Evolutionary conservation across 2,888 invertebrate species (phyloP).

Genomic region (Nineta flava): DNA sequence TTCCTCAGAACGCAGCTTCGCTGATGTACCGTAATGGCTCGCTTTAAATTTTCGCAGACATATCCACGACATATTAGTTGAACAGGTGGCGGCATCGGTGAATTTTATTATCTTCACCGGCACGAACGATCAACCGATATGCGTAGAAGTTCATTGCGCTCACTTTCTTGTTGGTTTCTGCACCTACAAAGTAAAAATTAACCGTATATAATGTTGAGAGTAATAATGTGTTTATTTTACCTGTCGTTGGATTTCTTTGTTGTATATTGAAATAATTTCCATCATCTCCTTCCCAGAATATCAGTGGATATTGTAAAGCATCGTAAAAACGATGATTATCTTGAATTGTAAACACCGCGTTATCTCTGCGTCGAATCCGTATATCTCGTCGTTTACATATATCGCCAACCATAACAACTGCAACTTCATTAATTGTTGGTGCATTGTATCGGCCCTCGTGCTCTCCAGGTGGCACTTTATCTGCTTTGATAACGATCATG

Average conservation of each 20-base stretch:
- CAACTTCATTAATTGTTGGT: conserved; percentile 18
- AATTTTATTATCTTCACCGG: conserved; percentile 13
- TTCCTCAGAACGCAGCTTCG: conserved; percentile 16
- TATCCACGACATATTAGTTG: conserved; percentile 21
- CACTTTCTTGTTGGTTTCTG: conserved; percentile 13
- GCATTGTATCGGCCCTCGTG: conserved; percentile 22
- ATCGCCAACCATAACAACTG: conserved; percentile 17
- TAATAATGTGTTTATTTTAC: conserved; percentile 9
- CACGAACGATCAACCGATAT: conserved; percentile 15
- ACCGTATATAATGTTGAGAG: conserved; percentile 3
- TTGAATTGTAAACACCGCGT: conserved; percentile 14
- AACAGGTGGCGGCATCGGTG: conserved; percentile 16
- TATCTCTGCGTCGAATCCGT: conserved; percentile 15
- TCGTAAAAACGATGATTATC: conserved; percentile 17
- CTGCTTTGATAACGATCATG: conserved; percentile 17
- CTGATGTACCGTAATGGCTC: conserved; percentile 18
- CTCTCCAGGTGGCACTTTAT: conserved; percentile 19
- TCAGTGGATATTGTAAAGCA: conserved; percentile 17
- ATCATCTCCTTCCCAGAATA: conserved; percentile 16
- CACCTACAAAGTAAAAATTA: conserved; percentile 7
- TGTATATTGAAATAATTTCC: conserved; percentile 14
- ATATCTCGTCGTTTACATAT: conserved; percentile 13
- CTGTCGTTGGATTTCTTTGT: conserved; percentile 10
- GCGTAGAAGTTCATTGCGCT: conserved; percentile 17
- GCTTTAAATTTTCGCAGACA: conserved; percentile 22